Conservation (phyloP, 2,113 vertebrate genomes). For the Ailuropoda melanoleuca region DNA sequence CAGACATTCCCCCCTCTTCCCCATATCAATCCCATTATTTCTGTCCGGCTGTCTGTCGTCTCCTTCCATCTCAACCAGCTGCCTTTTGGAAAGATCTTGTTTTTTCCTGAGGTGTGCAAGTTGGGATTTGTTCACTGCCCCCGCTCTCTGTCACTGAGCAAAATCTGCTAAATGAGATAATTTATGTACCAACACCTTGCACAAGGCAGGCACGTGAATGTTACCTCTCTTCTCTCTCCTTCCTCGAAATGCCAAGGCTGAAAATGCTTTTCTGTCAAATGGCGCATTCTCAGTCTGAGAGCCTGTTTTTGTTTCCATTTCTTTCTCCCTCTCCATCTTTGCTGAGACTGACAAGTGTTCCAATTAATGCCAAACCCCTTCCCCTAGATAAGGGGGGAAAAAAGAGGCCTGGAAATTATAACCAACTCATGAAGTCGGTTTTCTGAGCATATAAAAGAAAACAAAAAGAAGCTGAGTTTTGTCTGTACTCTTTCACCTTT, state of each 20-base stretch:
- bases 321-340: not conserved
- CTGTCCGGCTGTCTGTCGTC: not conserved
- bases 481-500: not conserved
- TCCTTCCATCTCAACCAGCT: not conserved
- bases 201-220: not conserved
- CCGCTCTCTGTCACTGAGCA: not conserved
- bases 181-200: not conserved
- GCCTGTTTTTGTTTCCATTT: not conserved
- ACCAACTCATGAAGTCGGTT: not conserved
- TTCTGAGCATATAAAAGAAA: not conserved
- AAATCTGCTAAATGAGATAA: conserved; percentile 7
- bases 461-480: not conserved
- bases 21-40: not conserved
- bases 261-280: conserved; percentile 27
- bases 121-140: not conserved
- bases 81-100: not conserved
- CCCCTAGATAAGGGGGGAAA: not conserved
- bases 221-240: not conserved
- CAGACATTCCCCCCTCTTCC: not conserved
- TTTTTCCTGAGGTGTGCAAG: not conserved
- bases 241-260: not conserved
- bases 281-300: not conserved
- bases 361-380: not conserved
- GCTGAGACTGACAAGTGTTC: not conserved
- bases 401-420: not conserved